Evolutionary conservation across 2,113 vertebrate species (phyloP).

Genomic region (Psammodynastes pulverulentus): DNA sequence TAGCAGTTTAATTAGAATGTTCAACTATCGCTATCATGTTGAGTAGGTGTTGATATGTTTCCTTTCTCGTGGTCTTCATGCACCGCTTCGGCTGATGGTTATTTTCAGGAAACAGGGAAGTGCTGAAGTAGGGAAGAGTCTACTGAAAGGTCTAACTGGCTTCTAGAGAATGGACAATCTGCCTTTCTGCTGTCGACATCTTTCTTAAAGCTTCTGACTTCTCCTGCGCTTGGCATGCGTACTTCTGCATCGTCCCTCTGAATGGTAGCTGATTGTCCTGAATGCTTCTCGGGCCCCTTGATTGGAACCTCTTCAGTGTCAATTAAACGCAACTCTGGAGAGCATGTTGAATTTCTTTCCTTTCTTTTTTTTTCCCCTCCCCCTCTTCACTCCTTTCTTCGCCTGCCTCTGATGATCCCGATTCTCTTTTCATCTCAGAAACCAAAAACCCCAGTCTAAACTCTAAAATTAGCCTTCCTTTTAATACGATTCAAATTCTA

Average conservation of each 20-base stretch:
- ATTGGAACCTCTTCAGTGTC: conserved; percentile 19
- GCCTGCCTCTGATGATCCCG: neutral
- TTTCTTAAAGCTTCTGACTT: neutral
- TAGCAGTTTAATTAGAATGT: neutral
- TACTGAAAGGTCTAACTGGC: neutral
- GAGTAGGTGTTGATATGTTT: neutral
- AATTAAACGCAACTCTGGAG: conserved; percentile 21
- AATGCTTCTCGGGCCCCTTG: conserved; percentile 18
- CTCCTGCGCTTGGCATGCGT: neutral
- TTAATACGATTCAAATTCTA: conserved; percentile 18
- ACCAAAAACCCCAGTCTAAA: neutral
- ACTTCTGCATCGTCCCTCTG: conserved; percentile 1
- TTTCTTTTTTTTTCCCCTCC: neutral
- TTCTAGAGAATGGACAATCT: neutral
- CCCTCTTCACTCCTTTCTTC: neutral
- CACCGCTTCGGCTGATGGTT: neutral
- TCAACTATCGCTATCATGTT: neutral
- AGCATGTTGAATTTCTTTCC: neutral
- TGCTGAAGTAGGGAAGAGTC: neutral
- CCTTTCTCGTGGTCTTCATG: neutral
- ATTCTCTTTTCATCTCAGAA: conserved; percentile 19
- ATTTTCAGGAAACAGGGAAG: neutral
- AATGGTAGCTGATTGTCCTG: conserved; percentile 26
- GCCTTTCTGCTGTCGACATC: neutral
- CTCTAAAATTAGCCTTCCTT: conserved; percentile 13